phyloP scores from a whole-genome alignment of 2,113 vertebrate species.

The Nothobranchius kuhntae region DNA sequence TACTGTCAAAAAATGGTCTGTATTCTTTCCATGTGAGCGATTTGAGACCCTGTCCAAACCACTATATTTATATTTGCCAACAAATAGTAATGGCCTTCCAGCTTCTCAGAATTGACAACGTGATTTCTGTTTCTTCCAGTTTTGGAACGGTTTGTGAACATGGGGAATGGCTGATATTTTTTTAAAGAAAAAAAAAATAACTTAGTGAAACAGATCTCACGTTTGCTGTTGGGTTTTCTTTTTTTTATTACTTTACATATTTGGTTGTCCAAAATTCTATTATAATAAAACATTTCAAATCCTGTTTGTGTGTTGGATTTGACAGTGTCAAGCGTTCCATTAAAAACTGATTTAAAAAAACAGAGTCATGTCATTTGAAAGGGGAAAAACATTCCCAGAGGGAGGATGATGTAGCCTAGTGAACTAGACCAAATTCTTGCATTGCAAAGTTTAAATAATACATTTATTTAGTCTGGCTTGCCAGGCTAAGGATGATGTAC shows the following conservation, averaged over 20 bases:
- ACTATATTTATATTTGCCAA: slow-evolving; percentile 86
- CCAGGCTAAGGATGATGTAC: too few relatives aligned
- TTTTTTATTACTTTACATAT: slow-evolving; percentile 68
- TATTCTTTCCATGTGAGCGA: slow-evolving; percentile 75
- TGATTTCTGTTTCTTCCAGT: slow-evolving; percentile 68
- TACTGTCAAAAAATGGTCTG: slow-evolving; percentile 70
- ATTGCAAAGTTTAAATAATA: too few relatives aligned
- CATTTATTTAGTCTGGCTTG: too few relatives aligned
- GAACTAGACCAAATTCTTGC: too few relatives aligned
- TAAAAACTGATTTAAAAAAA: slow-evolving; percentile 49
- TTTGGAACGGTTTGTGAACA: slow-evolving; percentile 77
- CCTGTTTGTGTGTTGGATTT: slow-evolving; percentile 66
- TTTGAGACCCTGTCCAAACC: slow-evolving; percentile 81
- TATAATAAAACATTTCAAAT: slow-evolving; percentile 80
- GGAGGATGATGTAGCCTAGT: too few relatives aligned
- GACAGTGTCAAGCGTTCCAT: slow-evolving; percentile 62
- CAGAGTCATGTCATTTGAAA: too few relatives aligned
- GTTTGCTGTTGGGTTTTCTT: slow-evolving; percentile 69
- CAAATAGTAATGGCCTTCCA: slow-evolving; percentile 80
- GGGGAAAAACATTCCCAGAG: too few relatives aligned
- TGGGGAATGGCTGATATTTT: slow-evolving; percentile 77
- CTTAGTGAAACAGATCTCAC: slow-evolving; percentile 64
- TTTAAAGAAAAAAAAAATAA: slow-evolving; percentile 75
- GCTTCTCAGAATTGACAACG: slow-evolving; percentile 65
- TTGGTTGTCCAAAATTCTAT: slow-evolving; percentile 79